These are phyloP conservation scores for Parasteatoda tepidariorum DNA, from an alignment of 1,140 invertebrate genomes.

Conservation along the genomic window DNA sequence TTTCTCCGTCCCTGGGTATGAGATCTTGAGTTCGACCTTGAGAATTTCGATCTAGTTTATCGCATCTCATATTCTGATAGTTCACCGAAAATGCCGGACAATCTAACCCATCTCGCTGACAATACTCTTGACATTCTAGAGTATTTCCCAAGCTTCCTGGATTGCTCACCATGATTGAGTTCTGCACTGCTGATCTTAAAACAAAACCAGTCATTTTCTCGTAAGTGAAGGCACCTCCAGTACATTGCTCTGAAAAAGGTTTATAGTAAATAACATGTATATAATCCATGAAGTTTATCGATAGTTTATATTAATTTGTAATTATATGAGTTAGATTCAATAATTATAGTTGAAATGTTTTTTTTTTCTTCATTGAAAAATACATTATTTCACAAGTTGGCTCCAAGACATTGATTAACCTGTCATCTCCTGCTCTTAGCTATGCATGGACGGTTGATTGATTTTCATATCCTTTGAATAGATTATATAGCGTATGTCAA, in stretches of 20 bases:
- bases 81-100: conserved; percentile 71
- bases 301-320: neutral
- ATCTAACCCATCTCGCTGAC: conserved; percentile 68
- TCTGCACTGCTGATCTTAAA: conserved; percentile 69
- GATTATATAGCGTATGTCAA: no score
- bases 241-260: conserved; percentile 68
- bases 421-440: no score
- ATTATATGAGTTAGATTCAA: no score
- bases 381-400: no score
- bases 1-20: conserved; percentile 67
- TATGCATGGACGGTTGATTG: no score
- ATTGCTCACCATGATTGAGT: conserved; percentile 67
- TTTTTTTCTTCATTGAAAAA: no score
- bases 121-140: conserved; percentile 67
- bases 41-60: conserved; percentile 71
- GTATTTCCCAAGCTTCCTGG: conserved; percentile 68
- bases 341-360: no score
- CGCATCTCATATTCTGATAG: conserved; percentile 69
- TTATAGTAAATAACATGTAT: neutral
- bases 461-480: no score
- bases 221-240: conserved; percentile 71
- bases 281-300: neutral
- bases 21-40: conserved; percentile 70
- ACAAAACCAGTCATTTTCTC: conserved; percentile 71
- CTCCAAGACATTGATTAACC: no score